phyloP scores from a whole-genome alignment of 1,140 invertebrate species.

The Pseudomyrmex flavicornis region DNA sequence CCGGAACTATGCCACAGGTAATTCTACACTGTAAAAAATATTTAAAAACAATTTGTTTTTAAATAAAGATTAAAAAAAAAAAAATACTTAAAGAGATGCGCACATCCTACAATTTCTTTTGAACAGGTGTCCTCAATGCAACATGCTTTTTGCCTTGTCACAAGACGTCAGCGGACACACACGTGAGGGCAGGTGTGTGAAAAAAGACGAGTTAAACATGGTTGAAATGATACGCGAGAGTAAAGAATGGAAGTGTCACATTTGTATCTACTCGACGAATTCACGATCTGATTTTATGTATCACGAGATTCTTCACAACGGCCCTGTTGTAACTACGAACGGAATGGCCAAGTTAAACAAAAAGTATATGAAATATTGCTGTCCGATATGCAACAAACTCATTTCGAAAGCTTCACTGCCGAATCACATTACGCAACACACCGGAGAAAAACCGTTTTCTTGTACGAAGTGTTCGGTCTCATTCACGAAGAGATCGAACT shows the following conservation, averaged over 20 bases:
- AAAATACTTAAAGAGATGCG: too few relatives aligned
- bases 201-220: not conserved
- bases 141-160: constrained; percentile 88
- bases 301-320: constrained; percentile 88
- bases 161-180: constrained; percentile 91
- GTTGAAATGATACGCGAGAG: not conserved
- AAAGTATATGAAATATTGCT: constrained; percentile 86
- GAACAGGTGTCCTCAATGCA: constrained; percentile 89
- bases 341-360: constrained; percentile 74
- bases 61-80: too few relatives aligned
- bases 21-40: not conserved
- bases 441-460: constrained; percentile 91
- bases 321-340: constrained; percentile 79
- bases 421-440: constrained; percentile 90
- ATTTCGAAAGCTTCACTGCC: constrained; percentile 89
- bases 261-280: constrained; percentile 83
- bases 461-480: constrained; percentile 87
- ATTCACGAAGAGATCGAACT: constrained; percentile 88
- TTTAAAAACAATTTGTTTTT: too few relatives aligned
- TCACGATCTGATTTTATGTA: constrained; percentile 88
- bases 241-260: constrained; percentile 80
- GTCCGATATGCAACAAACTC: constrained; percentile 89
- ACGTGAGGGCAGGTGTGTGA: constrained; percentile 73
- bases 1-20: constrained; percentile 86
- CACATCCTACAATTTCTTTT: constrained; percentile 16